Percentiles rank a stretch among this genome's conserved stretches.
Conservation (phyloP, 2,113 vertebrate genomes). For the Poeciliopsis prolifica region DNA sequence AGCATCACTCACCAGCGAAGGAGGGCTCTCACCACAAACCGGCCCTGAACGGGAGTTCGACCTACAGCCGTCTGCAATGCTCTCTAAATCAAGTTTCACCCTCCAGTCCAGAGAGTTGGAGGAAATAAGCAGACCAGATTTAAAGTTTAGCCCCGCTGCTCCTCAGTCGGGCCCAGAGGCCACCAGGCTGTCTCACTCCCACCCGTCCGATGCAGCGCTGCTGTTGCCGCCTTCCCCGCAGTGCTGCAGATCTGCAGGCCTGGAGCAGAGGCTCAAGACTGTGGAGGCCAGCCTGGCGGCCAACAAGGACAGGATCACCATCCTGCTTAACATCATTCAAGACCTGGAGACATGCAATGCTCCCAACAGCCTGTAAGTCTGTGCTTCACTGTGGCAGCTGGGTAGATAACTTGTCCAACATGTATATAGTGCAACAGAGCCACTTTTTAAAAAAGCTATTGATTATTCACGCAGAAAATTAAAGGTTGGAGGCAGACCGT, state of each 20-base stretch:
- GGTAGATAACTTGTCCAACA: background rate
- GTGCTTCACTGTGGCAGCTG: background rate
- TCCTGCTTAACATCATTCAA: constrained; percentile 81
- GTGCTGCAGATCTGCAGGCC: constrained; percentile 61
- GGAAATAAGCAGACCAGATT: constrained; percentile 25
- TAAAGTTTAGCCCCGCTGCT: constrained; percentile 21
- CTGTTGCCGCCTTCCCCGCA: constrained; percentile 64
- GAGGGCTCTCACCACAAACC: constrained; percentile 1
- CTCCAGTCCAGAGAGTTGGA: constrained; percentile 26
- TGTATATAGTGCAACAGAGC: background rate
- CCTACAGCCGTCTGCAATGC: constrained; percentile 38
- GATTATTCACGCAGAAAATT: background rate
- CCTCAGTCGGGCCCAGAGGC: constrained; percentile 37
- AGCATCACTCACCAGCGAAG: constrained; percentile 8
- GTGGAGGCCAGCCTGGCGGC: constrained; percentile 78
- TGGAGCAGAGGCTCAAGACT: constrained; percentile 71
- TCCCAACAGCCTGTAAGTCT: constrained; percentile 71
- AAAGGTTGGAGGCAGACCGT: background rate
- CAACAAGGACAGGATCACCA: constrained; percentile 79
- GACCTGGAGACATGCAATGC: constrained; percentile 77
- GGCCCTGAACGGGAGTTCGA: constrained; percentile 28
- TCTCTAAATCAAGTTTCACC: constrained; percentile 22
- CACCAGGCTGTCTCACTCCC: constrained; percentile 60
- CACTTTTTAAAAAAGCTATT: background rate
- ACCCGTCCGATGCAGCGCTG: constrained; percentile 59